Evolutionary conservation across 2,113 vertebrate species (phyloP).

Genomic region (Indicator indicator): DNA sequence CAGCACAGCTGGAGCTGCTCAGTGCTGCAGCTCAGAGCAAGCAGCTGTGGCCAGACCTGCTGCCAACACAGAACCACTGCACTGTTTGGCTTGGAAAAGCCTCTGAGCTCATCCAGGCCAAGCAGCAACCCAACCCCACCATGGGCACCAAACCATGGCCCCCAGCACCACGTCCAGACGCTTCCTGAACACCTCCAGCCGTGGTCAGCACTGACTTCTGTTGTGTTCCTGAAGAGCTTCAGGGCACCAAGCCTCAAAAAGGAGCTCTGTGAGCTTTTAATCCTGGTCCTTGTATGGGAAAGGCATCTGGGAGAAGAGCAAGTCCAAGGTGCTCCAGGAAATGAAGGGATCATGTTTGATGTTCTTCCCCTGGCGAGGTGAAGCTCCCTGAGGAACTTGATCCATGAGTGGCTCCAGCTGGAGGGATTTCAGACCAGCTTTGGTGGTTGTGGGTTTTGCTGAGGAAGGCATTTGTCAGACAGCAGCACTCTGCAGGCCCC

Average conservation of each 20-base stretch:
- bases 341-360: fast-evolving
- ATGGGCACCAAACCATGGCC: too few relatives aligned
- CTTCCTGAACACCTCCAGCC: too few relatives aligned
- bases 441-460: neutral
- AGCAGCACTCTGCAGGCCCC: neutral
- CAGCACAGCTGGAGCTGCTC: too few relatives aligned
- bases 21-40: too few relatives aligned
- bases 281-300: fast-evolving
- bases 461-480: neutral
- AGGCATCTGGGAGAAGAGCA: neutral
- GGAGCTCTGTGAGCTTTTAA: fast-evolving
- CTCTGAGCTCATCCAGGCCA: too few relatives aligned
- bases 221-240: neutral
- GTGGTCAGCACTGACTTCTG: fast-evolving
- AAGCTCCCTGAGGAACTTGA: neutral
- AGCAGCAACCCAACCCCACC: too few relatives aligned
- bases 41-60: too few relatives aligned
- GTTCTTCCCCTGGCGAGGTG: neutral
- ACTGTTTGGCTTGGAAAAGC: too few relatives aligned
- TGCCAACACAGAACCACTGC: too few relatives aligned
- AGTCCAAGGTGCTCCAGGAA: neutral
- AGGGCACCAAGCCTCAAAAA: neutral
- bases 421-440: neutral
- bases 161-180: too few relatives aligned
- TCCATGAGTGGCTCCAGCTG: fast-evolving